These are phyloP conservation scores for Mayetiola destructor DNA, from an alignment of 2,888 invertebrate species.

Conservation along the genomic window DNA sequence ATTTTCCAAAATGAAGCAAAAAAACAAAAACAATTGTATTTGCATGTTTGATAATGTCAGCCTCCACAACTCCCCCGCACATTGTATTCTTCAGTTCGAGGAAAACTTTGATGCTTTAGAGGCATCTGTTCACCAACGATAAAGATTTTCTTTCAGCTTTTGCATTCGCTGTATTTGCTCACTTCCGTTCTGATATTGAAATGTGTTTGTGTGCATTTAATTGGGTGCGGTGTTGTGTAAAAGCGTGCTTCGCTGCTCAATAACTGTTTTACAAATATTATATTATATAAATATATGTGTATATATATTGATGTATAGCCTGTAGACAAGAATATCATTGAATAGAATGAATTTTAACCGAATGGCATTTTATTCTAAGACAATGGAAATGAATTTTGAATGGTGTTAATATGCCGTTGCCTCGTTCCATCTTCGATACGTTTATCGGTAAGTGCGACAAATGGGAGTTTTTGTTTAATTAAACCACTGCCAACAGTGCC, in stretches of 20 bases:
- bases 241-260: background rate
- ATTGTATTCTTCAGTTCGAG: no score
- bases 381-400: slow-evolving; percentile 34
- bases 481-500: slow-evolving; percentile 22
- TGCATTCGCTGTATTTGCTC: no score
- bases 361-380: slow-evolving; percentile 26
- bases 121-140: no score
- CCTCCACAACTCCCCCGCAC: no score
- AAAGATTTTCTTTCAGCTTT: no score
- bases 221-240: background rate
- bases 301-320: no score
- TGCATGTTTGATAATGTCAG: no score
- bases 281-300: background rate
- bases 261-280: background rate
- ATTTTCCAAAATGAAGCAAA: no score
- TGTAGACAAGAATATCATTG: background rate
- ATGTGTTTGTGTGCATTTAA: background rate
- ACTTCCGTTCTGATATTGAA: no score
- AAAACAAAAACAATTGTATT: no score
- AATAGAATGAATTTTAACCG: background rate
- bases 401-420: slow-evolving; percentile 27
- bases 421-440: slow-evolving; percentile 29
- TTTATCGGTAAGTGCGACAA: slow-evolving; percentile 34
- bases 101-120: no score
- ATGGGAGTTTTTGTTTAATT: slow-evolving; percentile 32